A percentile compares a stretch with the other conserved stretches of the same genome.
Evolutionary conservation across 2,113 vertebrate species (phyloP).

Genomic region (Sitta europaea): DNA sequence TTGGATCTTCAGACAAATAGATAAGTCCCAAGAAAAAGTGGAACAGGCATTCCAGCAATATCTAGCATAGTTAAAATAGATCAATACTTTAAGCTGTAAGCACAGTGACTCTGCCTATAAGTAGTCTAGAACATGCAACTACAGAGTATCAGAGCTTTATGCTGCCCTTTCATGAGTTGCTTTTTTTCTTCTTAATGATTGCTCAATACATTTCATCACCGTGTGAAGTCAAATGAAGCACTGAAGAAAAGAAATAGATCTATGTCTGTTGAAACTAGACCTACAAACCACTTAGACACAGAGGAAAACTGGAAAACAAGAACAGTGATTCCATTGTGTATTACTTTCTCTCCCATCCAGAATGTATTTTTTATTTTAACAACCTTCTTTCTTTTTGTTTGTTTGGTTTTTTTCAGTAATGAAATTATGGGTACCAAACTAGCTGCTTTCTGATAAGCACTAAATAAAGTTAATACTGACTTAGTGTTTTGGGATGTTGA

Average conservation of each 20-base stretch:
- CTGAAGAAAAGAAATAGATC: background rate
- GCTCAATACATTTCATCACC: background rate
- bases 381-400: background rate
- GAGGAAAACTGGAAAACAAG: background rate
- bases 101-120: background rate
- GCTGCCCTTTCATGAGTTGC: background rate
- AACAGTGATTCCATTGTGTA: background rate
- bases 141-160: background rate
- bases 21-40: background rate
- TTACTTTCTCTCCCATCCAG: background rate
- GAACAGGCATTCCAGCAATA: background rate
- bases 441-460: background rate
- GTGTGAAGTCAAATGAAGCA: background rate
- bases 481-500: background rate
- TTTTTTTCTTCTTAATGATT: background rate
- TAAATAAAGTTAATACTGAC: background rate
- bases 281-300: background rate
- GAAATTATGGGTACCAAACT: background rate
- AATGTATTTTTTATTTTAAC: background rate
- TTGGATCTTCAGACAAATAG: background rate
- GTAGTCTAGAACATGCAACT: background rate
- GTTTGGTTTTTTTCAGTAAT: background rate
- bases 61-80: background rate
- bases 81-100: background rate
- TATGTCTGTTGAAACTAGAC: background rate